phyloP scores from a whole-genome alignment of 2,113 vertebrate genomes.

The Psophia crepitans region DNA sequence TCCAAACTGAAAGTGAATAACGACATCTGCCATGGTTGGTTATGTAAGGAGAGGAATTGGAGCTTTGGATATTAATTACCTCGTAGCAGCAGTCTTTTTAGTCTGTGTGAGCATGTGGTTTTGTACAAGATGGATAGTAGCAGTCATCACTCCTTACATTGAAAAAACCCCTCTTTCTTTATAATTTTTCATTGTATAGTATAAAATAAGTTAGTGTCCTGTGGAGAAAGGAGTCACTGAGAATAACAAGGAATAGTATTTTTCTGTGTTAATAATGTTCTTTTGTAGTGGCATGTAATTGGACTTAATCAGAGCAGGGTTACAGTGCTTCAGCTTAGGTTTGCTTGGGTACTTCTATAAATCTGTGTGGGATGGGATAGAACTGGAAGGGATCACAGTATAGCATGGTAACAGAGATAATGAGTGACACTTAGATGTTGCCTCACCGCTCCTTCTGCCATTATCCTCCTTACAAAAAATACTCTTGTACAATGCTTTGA shows the following conservation, averaged over 20 bases:
- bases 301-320: neutral
- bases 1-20: conserved; percentile 10
- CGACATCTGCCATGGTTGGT: neutral
- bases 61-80: conserved; percentile 14
- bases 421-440: neutral
- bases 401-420: neutral
- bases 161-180: neutral
- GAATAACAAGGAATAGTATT: neutral
- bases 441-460: neutral
- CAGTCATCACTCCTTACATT: neutral
- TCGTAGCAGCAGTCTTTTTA: neutral
- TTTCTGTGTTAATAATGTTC: neutral
- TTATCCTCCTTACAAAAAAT: neutral
- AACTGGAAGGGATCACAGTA: neutral
- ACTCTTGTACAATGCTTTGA: neutral
- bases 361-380: neutral
- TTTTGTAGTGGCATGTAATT: neutral
- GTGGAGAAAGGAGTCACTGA: neutral
- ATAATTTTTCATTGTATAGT: neutral
- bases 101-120: neutral
- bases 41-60: neutral
- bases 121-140: neutral
- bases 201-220: neutral
- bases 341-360: neutral
- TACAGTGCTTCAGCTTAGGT: neutral